Evolutionary conservation across 2,113 vertebrate species (phyloP).

Genomic region (Brienomyrus longianalis): DNA sequence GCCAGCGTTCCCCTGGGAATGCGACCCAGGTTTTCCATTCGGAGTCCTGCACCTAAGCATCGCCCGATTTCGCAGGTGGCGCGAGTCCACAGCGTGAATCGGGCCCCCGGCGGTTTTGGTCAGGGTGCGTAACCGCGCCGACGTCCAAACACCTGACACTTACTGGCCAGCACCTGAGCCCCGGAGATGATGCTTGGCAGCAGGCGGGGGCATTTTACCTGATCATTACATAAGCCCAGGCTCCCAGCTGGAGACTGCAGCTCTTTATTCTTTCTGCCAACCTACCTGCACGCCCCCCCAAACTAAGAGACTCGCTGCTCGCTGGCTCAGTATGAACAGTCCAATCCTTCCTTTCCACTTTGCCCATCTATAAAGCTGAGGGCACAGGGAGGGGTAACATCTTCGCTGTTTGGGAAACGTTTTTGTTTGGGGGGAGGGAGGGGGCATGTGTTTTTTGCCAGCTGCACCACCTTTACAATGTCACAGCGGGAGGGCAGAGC

Average conservation of each 20-base stretch:
- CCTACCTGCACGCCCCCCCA: slow-evolving; percentile 47
- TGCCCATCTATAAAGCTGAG: not conserved
- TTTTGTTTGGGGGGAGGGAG: not conserved
- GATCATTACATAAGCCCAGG: slow-evolving; percentile 53
- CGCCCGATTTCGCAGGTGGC: not conserved
- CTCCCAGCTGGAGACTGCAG: not conserved
- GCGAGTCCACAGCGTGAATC: not conserved
- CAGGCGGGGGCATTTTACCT: slow-evolving; percentile 47
- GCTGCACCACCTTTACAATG: not conserved
- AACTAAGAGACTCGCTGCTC: slow-evolving; percentile 48
- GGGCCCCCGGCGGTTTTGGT: not conserved
- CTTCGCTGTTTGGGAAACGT: not conserved
- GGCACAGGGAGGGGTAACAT: not conserved
- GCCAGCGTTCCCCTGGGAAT: not conserved
- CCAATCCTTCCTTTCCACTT: slow-evolving; percentile 50
- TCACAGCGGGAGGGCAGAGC: not conserved
- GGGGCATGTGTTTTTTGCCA: not conserved
- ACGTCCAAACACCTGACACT: not conserved
- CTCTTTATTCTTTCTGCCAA: not conserved
- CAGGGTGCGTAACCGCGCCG: not conserved
- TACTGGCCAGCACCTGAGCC: not conserved
- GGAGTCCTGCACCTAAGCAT: not conserved
- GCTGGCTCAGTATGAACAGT: slow-evolving; percentile 54
- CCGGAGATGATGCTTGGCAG: too few relatives aligned
- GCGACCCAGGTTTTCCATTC: too few relatives aligned